Percentiles rank a stretch among this genome's conserved stretches.
Evolutionary conservation across 2,888 invertebrate species (phyloP).

Genomic region (Danaus chrysippus): DNA sequence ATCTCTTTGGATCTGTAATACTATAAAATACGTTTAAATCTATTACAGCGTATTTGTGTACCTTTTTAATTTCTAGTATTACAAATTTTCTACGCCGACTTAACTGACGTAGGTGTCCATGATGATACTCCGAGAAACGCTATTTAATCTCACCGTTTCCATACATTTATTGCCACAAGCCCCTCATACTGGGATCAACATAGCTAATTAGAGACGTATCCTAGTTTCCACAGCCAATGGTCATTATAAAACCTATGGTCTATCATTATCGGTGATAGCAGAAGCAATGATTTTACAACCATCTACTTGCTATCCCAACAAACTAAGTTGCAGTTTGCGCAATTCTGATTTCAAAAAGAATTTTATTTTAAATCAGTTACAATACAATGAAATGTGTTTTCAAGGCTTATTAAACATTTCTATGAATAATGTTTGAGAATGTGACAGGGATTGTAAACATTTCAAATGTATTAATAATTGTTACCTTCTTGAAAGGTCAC

Average conservation of each 20-base stretch:
- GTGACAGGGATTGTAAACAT: too few relatives aligned
- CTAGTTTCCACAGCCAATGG: not conserved
- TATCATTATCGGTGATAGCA: slow-evolving; percentile 13
- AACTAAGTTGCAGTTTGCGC: not conserved
- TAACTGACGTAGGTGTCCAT: not conserved
- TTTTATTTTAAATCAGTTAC: too few relatives aligned
- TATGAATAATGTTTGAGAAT: too few relatives aligned
- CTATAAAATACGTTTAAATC: too few relatives aligned
- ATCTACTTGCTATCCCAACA: not conserved
- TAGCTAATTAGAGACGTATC: not conserved
- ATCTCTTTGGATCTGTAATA: too few relatives aligned
- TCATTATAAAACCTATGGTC: slow-evolving; percentile 9
- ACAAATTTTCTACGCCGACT: not conserved
- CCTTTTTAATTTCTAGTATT: slow-evolving; percentile 1
- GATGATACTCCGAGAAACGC: not conserved
- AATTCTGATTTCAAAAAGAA: too few relatives aligned
- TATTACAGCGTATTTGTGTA: not conserved
- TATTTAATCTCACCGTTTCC: not conserved
- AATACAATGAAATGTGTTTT: too few relatives aligned
- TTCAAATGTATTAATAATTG: too few relatives aligned
- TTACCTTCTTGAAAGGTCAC: too few relatives aligned
- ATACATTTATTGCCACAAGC: slow-evolving; percentile 5
- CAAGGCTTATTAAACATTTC: too few relatives aligned
- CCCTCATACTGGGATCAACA: slow-evolving; percentile 8
- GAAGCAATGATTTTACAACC: not conserved